Base-by-base conservation (phyloP, 2,888 invertebrate genomes). In the Notodonta dromedarius region DNA sequence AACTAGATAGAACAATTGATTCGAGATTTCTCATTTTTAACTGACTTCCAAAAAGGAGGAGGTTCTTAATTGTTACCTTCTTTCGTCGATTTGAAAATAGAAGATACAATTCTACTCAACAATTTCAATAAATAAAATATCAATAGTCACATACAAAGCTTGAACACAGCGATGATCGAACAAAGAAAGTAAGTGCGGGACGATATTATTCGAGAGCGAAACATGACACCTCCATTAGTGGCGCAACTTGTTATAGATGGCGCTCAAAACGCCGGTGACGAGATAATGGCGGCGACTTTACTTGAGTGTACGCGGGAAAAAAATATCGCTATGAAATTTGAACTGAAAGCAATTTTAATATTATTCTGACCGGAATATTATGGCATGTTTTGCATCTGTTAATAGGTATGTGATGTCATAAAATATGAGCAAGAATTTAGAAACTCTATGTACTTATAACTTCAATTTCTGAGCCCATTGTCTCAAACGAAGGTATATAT, bases 161-260 rank as follows among this genome's bases (percentile, higher is more conserved):
- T 58, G 59, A 59, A 62, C 53, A 56, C 32, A 54, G 44, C 56
- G 55, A 55, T 39, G 14, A 32, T 50, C 55, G 50, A 58, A 62
- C 58, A 66, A 53, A 59, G 51, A 67, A 70, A 72, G 70, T 69
- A 73, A 74, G 69, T 71, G 24, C 24, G 67, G 71, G 60, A 68
- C 66, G 70, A 67, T 73, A 77, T 78, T 75, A 78, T 79, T 74
- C 74, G 70, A 77, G 78, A 79, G 71, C 60, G 82, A 66, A 84
- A 87, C 82, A 84, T 79, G 86, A 87, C 83, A 85, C 85, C 74
- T 85, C 87, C 88, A 87, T 87, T 87, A 87, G 80, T 72, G 76
- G 59, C 63, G 69, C 68, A 71, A 73, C 79, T 80, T 77, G 72
- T 79, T 78, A 78, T 80, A 82, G 82, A 78, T 77, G 79, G 78